These are phyloP conservation scores for Chrysoperla carnea DNA, from an alignment of 1,140 invertebrate species.

Conservation along the genomic window DNA sequence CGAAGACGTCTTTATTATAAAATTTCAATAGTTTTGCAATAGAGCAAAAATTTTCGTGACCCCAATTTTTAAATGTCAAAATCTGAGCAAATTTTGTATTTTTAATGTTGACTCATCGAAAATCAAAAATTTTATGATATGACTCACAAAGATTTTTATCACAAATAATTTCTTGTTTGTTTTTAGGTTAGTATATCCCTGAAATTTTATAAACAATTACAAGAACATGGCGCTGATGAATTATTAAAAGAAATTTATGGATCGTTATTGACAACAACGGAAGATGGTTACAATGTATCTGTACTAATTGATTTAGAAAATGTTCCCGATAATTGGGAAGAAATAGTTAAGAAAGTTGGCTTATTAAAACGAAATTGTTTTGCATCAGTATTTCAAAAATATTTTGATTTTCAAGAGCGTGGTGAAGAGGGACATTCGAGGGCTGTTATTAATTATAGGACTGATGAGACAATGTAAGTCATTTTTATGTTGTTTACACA, in stretches of 20 bases:
- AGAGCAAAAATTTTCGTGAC: too few relatives aligned
- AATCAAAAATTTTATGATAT: background rate
- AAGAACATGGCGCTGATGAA: constrained; percentile 96
- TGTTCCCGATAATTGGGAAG: constrained; percentile 78
- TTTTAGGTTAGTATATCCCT: constrained; percentile 91
- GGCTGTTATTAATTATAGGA: constrained; percentile 96
- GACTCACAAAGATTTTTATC: background rate
- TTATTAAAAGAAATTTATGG: constrained; percentile 87
- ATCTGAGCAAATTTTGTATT: background rate
- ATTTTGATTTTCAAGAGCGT: constrained; percentile 94
- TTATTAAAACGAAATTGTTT: constrained; percentile 97
- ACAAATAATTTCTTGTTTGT: constrained; percentile 6
- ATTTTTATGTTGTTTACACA: too few relatives aligned
- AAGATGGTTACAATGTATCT: constrained; percentile 90
- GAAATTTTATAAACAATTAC: constrained; percentile 97
- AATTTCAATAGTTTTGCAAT: too few relatives aligned
- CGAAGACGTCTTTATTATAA: background rate
- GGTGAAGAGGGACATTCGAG: constrained; percentile 78
- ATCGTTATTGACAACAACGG: constrained; percentile 56
- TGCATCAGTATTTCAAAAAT: constrained; percentile 98
- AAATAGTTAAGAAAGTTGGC: constrained; percentile 79
- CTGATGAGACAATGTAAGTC: constrained; percentile 96
- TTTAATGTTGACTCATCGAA: background rate
- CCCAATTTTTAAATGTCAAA: too few relatives aligned
- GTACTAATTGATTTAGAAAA: constrained; percentile 86